Percentiles rank a stretch among this genome's conserved stretches.
These are phyloP conservation scores for Hypotaenidia philippensis DNA, from an alignment of 2,797 vertebrate genomes.

Conservation along the genomic window DNA sequence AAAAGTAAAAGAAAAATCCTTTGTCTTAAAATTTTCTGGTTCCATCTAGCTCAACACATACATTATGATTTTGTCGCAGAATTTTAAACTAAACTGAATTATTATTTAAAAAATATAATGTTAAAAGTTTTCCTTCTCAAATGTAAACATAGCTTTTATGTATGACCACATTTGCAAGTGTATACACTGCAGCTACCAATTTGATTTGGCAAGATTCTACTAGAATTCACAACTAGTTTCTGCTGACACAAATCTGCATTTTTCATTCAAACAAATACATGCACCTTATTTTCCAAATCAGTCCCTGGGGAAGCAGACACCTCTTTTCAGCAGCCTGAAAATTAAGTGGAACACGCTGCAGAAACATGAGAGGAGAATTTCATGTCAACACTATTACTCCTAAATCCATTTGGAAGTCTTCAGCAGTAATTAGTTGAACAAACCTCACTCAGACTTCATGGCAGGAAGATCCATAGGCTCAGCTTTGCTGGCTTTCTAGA, in stretches of 20 bases:
- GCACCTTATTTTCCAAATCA: not conserved
- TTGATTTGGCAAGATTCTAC: not conserved
- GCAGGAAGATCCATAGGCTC: not conserved
- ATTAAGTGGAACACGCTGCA: not conserved
- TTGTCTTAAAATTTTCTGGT: rapidly evolving
- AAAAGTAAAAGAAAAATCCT: not conserved
- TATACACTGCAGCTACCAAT: not conserved
- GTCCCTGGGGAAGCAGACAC: not conserved
- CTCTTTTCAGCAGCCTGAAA: not conserved
- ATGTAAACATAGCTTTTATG: rapidly evolving
- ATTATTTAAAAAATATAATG: not conserved
- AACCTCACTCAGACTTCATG: not conserved
- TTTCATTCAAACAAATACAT: not conserved
- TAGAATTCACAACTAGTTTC: not conserved
- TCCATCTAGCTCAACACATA: not conserved
- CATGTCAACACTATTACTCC: not conserved
- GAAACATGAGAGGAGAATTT: not conserved
- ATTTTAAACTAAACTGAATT: not conserved
- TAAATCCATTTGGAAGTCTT: slow-evolving; percentile 2
- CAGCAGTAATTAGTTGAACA: not conserved
- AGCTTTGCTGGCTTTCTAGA: not conserved
- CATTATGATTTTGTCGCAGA: not conserved
- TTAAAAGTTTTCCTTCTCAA: not conserved
- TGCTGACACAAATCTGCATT: not conserved
- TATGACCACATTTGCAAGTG: rapidly evolving